Base-by-base conservation (phyloP, 2,888 invertebrate genomes). In the Drosophila diplacantha region DNA sequence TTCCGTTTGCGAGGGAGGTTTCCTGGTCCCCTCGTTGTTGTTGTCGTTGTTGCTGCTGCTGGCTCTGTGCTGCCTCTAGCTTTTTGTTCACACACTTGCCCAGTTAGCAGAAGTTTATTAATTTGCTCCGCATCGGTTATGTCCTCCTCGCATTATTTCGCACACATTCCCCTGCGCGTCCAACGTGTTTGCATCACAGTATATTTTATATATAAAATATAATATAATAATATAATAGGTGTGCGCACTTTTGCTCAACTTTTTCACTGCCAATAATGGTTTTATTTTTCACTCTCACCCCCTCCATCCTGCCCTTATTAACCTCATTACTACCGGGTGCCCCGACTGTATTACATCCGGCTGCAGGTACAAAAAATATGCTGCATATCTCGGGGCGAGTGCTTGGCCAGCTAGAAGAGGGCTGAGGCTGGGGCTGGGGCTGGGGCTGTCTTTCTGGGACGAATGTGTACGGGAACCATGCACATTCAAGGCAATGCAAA, bases 1-100 rank as follows among this genome's bases (percentile, higher is more conserved):
- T 78, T 73, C 76, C 76, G 76, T 64, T 73, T 67, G 57, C 66
- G 52, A 65, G 69, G 66, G 65, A 66, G 55, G 72, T 51, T 69
- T 72, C 72, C 71, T 71, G 72, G 61, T 57, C 47, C 24, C 37
- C 26, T 52, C 46, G 63, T 37, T 29, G 32, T 11, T 26, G 31
- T 32, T 46, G 58, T 31, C 12, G 29, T 20, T 29, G 41, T 20
- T 34, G 35, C 14, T 51, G 18, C 31, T 46, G 50, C 14, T 43
- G 53, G 31, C 47, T 67, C 34, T 53, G 37, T 50, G 35, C 50
- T 35, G 56, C 39, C 64, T 44, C 32, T 54, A 14, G 34, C 11
- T 38, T 49, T 44, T 54, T 56, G 41, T 59, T 54, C 41, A 39
- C 51, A 62, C 53, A 54, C 53, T 47, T 44, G 44, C 60, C 50